These are phyloP conservation scores for Rissa tridactyla DNA, from an alignment of 2,113 vertebrate species.

Conservation along the genomic window DNA sequence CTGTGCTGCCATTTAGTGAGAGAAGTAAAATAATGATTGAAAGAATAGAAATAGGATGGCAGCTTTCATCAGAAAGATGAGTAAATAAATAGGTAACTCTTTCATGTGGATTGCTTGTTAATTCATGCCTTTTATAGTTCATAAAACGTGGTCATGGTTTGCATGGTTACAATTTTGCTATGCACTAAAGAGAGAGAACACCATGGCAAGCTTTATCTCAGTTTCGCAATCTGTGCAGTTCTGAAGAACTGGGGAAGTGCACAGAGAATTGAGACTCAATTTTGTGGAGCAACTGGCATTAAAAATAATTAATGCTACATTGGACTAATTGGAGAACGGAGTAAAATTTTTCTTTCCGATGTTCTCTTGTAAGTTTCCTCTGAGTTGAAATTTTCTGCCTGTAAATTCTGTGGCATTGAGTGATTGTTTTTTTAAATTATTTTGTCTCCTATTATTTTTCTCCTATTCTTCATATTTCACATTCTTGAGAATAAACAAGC, in stretches of 20 bases:
- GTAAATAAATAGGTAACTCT: not conserved
- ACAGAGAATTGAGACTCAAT: not conserved
- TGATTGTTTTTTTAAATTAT: not conserved
- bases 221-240: not conserved
- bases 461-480: not conserved
- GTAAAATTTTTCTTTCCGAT: not conserved
- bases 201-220: not conserved
- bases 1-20: not conserved
- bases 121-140: not conserved
- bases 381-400: not conserved
- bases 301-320: not conserved
- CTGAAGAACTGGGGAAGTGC: not conserved
- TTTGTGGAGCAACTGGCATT: not conserved
- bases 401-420: not conserved
- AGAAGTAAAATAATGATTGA: not conserved
- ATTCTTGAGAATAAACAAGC: not conserved
- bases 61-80: not conserved
- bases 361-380: not conserved
- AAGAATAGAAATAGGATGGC: not conserved
- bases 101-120: not conserved
- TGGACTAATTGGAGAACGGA: not conserved
- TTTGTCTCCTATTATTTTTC: not conserved
- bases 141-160: not conserved
- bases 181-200: not conserved
- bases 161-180: not conserved